phyloP scores from a whole-genome alignment of 92 coral and sea anemone genomes.

The Siderastrea siderea region DNA sequence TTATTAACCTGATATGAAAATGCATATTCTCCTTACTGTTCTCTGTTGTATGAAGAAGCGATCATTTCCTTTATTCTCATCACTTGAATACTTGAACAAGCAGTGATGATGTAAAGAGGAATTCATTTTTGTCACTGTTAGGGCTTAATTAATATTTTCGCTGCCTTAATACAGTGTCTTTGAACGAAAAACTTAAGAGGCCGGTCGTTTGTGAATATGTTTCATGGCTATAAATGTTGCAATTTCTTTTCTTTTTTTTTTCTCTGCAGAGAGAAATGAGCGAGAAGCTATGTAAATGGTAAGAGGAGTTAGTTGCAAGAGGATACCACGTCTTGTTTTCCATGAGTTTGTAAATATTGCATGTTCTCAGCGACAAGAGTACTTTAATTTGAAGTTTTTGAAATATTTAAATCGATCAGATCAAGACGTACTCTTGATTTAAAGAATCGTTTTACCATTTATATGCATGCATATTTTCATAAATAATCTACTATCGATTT shows the following conservation, averaged over 20 bases:
- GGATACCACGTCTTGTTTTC: not conserved
- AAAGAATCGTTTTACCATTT: not conserved
- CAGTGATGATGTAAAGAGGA: too few species aligned
- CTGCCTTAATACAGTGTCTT: not conserved
- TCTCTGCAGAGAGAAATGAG: conserved; percentile 71
- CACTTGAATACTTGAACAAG: too few species aligned
- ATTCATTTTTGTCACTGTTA: too few species aligned
- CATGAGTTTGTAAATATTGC: conserved; percentile 17
- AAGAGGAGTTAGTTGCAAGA: not conserved
- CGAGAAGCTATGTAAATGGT: conserved; percentile 54
- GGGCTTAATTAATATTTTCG: too few species aligned
- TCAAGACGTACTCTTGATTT: conserved; percentile 21
- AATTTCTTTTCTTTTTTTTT: conserved; percentile 5
- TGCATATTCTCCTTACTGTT: too few species aligned
- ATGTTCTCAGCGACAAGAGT: not conserved
- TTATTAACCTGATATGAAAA: too few species aligned
- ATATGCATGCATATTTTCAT: conserved; percentile 60
- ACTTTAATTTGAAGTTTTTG: conserved; percentile 2
- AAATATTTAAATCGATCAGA: conserved; percentile 37
- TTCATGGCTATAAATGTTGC: too few species aligned
- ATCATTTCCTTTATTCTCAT: too few species aligned
- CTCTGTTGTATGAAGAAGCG: too few species aligned
- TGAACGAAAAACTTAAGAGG: not conserved
- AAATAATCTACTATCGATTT: conserved; percentile 12
- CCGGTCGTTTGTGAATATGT: not conserved